Percentiles rank a stretch among this genome's conserved stretches.
These are phyloP conservation scores for Pteropus rufus DNA, from an alignment of 2,797 vertebrate genomes.

Conservation along the genomic window DNA sequence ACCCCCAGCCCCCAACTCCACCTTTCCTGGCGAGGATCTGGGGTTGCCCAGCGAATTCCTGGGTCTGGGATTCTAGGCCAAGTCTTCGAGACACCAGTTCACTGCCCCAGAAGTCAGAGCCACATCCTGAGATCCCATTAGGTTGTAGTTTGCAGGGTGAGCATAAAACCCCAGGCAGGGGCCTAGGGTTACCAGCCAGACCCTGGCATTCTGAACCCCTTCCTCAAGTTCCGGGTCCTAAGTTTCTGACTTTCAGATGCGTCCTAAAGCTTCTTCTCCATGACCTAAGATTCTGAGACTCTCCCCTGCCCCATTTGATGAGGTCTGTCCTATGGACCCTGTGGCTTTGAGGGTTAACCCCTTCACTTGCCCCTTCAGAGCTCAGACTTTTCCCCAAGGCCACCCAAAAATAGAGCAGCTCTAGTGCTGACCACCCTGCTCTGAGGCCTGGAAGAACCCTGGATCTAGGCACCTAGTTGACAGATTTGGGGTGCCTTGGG, in stretches of 20 bases:
- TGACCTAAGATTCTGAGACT: slow-evolving; percentile 16
- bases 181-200: background rate
- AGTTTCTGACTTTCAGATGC: background rate
- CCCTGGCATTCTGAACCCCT: background rate
- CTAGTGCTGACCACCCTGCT: background rate
- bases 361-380: background rate
- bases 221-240: background rate
- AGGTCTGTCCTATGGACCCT: background rate
- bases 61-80: background rate
- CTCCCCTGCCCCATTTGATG: background rate
- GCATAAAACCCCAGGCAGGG: background rate
- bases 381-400: background rate
- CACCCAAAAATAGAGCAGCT: background rate
- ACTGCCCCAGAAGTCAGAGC: slow-evolving; percentile 44
- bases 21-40: background rate
- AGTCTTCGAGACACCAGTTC: slow-evolving; percentile 48
- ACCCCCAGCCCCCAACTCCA: background rate
- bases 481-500: background rate
- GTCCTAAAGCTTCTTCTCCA: background rate
- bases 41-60: background rate
- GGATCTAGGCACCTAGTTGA: background rate
- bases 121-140: slow-evolving; percentile 28
- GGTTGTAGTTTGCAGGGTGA: background rate
- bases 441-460: background rate
- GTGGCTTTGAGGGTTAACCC: background rate